Base-by-base conservation (phyloP, 2,888 invertebrate genomes). In the Apamea crenata region DNA sequence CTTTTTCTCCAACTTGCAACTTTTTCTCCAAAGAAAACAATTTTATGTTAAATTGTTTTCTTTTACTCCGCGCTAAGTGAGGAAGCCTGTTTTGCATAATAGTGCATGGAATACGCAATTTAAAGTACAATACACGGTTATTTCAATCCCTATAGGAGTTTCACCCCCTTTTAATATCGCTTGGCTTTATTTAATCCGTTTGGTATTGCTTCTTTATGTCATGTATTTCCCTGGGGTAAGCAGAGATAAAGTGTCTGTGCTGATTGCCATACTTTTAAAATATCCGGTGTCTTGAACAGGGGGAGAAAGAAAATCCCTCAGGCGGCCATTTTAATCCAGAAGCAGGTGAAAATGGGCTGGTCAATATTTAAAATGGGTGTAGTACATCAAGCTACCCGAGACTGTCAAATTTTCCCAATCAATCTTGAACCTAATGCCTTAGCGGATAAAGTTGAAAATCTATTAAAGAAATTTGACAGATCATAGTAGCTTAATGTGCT, bases 91-190 rank as follows among this genome's bases (percentile, higher is more conserved):
- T 72, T 61, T 50, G 66, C 72, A 75, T 86, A 86, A 83, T 63
- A 86, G 66, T 82, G 86, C 72, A 73, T 86, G 73, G 72, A 75
- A 86, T 73, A 56, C 74, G 61, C 61, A 53, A 84, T 84, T 86
- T 74, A 78, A 66, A 86, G 65, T 68, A 72, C 82, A 82, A 68
- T 40, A 25, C 72, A 2, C n/a, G 68, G n/a, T 74, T 69, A 78
- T 68, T 74, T 72, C 61, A 70, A 63, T 83, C 84, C 74, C 72
- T 56, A 66, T 44, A 78, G 16, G 7, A 56, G 21, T 59, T 77
- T 44, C n/a, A 21, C 32, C 80, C 85, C 77, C 73, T 65, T 81
- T 84, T 83, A 82, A 82, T 86, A 82, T 70, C 53, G 71, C 70
- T 82, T 65, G 82, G 56, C 50, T 71, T 66, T 83, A 73, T 82